Percentiles rank a stretch among this genome's conserved stretches.
These are phyloP conservation scores for Heliconius hortense DNA, from an alignment of 2,888 invertebrate species.

Conservation along the genomic window DNA sequence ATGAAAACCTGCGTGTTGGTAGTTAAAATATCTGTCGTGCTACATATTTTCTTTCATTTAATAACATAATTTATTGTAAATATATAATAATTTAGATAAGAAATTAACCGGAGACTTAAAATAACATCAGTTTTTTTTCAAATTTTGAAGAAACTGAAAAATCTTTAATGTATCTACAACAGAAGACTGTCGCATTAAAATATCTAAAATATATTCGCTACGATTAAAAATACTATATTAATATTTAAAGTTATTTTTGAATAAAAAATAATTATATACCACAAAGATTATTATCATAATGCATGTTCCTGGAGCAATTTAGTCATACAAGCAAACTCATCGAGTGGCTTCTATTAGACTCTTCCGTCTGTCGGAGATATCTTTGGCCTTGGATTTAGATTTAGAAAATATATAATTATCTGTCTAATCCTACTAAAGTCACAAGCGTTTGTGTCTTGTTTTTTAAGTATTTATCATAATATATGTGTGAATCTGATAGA, in stretches of 20 bases:
- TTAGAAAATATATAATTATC: conserved; percentile 36
- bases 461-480: not conserved
- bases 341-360: conserved; percentile 43
- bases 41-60: not conserved
- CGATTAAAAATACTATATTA: no score
- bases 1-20: not conserved
- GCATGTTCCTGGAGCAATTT: conserved; percentile 36
- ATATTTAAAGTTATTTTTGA: no score
- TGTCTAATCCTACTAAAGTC: conserved; percentile 19
- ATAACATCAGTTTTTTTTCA: no score
- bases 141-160: no score
- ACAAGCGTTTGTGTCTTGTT: not conserved
- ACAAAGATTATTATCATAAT: conserved; percentile 32
- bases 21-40: not conserved
- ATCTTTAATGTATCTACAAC: no score
- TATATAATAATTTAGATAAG: no score
- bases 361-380: conserved; percentile 41
- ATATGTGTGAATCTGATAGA: not conserved
- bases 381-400: conserved; percentile 40
- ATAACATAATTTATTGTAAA: not conserved
- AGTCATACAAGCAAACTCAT: conserved; percentile 40
- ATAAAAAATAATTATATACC: not conserved
- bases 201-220: no score
- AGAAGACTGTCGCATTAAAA: no score
- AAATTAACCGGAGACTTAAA: no score